Evolutionary conservation across 2,797 vertebrate genomes (phyloP), one percentile per base, ranked within the genome.

Genomic region (Halcyon smyrnensis): DNA sequence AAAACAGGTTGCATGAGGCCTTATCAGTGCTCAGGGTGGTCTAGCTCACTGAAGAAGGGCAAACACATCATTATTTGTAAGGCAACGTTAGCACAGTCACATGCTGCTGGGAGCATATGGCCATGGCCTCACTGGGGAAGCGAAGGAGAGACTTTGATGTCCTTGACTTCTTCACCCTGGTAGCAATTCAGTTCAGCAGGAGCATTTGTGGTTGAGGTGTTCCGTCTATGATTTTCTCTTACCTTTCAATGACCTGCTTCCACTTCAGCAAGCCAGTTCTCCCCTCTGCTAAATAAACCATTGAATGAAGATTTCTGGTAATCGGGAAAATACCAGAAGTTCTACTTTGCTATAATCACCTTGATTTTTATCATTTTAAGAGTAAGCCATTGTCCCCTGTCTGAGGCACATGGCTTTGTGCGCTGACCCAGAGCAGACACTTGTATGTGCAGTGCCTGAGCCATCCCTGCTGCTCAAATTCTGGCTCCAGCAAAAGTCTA

Each of bases 1-100:
- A 74, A 63, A 91, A 94, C 84, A 90, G 84, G 91, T 89, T 50
- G 92, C 84, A 54, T 5, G 6, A 86, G 36, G 59, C 46, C 67
- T 50, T 69, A 20, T 43, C 81, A 3, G 70, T 28, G 88, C 82
- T 87, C 64, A 28, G 85, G 85, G 53, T 7, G 46, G 70, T 43
- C 90, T 32, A 45, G 48, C 62, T 82, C 2, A 0, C 67, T 59
- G 71, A 48, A 45, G 46, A 60, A 59, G 36, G 50, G 53, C 32
- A 79, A 82, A 79, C 2, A 2, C 17, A 6, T 37, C 50, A 19
- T 70, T 93, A 69, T 76, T 80, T 13, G 20, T 13, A 60, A 46
- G 43, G 43, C 46, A 57, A 19, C 0, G 2, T 41, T 73, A 67
- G 43, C 9, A n/a, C 60, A 37, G 9, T 37, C 0, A 0, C 3